These are phyloP conservation scores for Agonopterix heracliana DNA, from an alignment of 2,888 invertebrate species.

Conservation along the genomic window DNA sequence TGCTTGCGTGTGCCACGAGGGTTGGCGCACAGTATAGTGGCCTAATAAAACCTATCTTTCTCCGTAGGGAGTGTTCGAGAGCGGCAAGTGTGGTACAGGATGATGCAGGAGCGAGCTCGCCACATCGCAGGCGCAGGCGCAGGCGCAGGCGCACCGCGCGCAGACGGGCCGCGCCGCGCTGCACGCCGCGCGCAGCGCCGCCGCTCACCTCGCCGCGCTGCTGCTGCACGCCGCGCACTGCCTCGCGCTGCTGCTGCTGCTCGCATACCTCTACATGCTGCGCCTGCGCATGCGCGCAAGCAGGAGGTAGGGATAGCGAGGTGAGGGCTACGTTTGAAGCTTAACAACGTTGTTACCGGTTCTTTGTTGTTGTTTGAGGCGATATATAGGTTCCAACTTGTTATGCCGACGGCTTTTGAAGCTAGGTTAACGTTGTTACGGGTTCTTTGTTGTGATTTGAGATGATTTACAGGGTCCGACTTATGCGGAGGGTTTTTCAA, in stretches of 20 bases:
- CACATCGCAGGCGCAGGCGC: constrained; percentile 32
- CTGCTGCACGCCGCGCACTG: constrained; percentile 22
- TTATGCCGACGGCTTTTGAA: no score
- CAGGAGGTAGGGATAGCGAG: constrained; percentile 2
- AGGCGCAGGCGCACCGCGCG: constrained; percentile 20
- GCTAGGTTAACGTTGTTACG: no score
- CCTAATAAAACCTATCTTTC: no score
- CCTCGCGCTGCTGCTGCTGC: constrained; percentile 32
- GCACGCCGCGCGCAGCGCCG: constrained; percentile 19
- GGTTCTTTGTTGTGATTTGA: no score
- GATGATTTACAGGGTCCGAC: no score
- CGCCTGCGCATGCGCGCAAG: neutral
- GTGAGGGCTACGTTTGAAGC: no score
- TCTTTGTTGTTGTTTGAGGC: no score
- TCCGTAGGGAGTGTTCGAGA: constrained; percentile 86
- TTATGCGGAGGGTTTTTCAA: no score
- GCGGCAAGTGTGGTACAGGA: constrained; percentile 90
- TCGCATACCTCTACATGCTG: constrained; percentile 25
- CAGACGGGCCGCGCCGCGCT: constrained; percentile 17
- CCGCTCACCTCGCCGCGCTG: constrained; percentile 13
- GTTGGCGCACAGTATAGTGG: no score
- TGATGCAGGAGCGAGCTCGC: constrained; percentile 62
- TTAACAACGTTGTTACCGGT: no score
- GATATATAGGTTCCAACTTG: no score
- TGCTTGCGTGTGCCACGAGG: no score